Evolutionary conservation across 1,140 invertebrate species (phyloP).

Genomic region (Lepidostoma basale): DNA sequence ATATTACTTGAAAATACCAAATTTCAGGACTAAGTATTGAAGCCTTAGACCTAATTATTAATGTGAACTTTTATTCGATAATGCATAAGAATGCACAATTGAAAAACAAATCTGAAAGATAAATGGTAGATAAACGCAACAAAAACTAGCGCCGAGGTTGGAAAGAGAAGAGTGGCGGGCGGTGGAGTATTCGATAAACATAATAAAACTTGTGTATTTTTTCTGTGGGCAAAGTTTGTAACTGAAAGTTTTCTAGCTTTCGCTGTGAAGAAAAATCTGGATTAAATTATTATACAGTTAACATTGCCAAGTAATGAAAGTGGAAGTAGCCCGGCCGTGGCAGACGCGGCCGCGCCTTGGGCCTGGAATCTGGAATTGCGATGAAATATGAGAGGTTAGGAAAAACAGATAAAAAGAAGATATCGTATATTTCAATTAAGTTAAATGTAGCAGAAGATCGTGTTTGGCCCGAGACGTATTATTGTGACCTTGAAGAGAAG

Average conservation of each 20-base stretch:
- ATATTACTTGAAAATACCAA: too few relatives aligned
- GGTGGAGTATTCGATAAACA: constrained; percentile 29
- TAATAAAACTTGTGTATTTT: constrained; percentile 37
- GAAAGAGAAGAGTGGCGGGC: not conserved
- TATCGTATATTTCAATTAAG: constrained; percentile 31
- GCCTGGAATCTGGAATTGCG: constrained; percentile 6
- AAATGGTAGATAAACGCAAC: too few relatives aligned
- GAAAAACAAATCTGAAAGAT: too few relatives aligned
- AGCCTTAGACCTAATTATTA: too few relatives aligned
- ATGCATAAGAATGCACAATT: too few relatives aligned
- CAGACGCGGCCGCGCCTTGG: not conserved
- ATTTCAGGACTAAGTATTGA: too few relatives aligned
- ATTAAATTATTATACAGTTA: constrained; percentile 34
- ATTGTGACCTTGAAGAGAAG: not conserved
- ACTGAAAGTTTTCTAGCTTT: constrained; percentile 27
- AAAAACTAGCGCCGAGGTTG: too few relatives aligned
- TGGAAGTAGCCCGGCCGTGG: constrained; percentile 20
- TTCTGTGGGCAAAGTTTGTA: constrained; percentile 17
- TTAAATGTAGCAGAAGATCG: constrained; percentile 23
- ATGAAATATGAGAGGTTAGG: constrained; percentile 27
- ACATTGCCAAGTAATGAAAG: constrained; percentile 34
- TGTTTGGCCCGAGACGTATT: constrained; percentile 11
- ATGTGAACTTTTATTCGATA: too few relatives aligned
- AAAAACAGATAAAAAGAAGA: constrained; percentile 24
- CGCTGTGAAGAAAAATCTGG: constrained; percentile 33